Evolutionary conservation across 2,113 vertebrate genomes (phyloP).

Genomic region (Thamnophis sirtalis): DNA sequence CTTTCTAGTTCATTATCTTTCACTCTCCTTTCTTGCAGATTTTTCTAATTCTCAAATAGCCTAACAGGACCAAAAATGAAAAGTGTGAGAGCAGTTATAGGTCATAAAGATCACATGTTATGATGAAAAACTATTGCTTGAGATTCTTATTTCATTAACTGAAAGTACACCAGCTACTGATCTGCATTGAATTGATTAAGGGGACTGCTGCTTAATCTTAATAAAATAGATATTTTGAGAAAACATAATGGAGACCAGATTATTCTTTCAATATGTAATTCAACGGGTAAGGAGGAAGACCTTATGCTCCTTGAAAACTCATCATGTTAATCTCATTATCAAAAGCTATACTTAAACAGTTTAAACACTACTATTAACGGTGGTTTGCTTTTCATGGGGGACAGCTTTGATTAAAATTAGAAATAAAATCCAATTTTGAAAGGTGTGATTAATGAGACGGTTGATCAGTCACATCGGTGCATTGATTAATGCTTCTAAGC

Average conservation of each 20-base stretch:
- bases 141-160: not conserved
- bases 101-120: not conserved
- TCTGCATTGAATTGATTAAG: not conserved
- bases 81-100: not conserved
- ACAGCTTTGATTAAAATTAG: slow-evolving; percentile 18
- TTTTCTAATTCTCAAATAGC: not conserved
- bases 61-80: not conserved
- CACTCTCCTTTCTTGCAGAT: not conserved
- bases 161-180: not conserved
- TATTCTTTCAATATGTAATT: not conserved
- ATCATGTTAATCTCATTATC: not conserved
- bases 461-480: slow-evolving; percentile 8
- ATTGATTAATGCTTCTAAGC: slow-evolving; percentile 1
- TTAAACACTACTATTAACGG: not conserved
- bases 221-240: not conserved
- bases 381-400: not conserved
- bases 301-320: not conserved
- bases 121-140: not conserved
- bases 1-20: not conserved
- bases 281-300: not conserved
- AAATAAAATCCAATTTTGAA: slow-evolving; percentile 28
- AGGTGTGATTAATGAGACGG: slow-evolving; percentile 16
- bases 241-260: not conserved
- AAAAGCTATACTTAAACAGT: not conserved
- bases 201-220: not conserved